Evolutionary conservation across 2,888 invertebrate genomes (phyloP), one percentile per base, ranked within the genome.

Genomic region (Polymixis flavicincta): DNA sequence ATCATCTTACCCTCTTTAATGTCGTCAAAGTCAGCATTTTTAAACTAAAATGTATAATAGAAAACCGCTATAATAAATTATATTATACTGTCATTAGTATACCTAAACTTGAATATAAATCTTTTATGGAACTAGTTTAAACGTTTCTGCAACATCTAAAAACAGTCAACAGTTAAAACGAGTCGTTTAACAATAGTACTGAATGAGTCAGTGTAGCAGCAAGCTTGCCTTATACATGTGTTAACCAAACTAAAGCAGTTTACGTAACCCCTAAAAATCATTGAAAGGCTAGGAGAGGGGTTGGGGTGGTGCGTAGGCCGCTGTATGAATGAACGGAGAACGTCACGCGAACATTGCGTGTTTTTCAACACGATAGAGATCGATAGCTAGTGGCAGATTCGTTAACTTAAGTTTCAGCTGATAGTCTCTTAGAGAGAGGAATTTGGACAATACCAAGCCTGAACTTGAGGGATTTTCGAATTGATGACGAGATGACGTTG

Each of bases 271-370:
- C 77, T 76, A 81, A 80, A 81, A 82, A 80, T 80, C 85, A 85
- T 87, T 87, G 86, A 87, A 81, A 45, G 74, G 65, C 84, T 71
- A 54, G 71, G 60, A 72, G 68, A 67, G 80, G 84, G 84, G 85
- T 74, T 76, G 78, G 85, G 77, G 71, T 78, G 83, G 67, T 69
- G 83, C 78, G 88, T 85, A 80, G 86, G 89, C 72, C 57, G 78
- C 78, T 61, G 84, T 82, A 91, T 93, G 92, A 93, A 94, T 93
- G 94, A 92, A 91, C 87, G 57, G 76, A 80, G 84, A 81, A 68
- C 87, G 88, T 89, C 89, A 87, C 83, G 72, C 71, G 64, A 71
- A 71, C 79, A 57, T 68, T 72, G 71, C 85, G 75, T 88, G 75
- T 80, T 82, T 69, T 82, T 73, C 76, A 75, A 75, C 76, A 79